Evolutionary conservation across 2,888 invertebrate species (phyloP), one percentile per base, ranked within the genome.

Genomic region (Temnothorax unifasciatus): DNA sequence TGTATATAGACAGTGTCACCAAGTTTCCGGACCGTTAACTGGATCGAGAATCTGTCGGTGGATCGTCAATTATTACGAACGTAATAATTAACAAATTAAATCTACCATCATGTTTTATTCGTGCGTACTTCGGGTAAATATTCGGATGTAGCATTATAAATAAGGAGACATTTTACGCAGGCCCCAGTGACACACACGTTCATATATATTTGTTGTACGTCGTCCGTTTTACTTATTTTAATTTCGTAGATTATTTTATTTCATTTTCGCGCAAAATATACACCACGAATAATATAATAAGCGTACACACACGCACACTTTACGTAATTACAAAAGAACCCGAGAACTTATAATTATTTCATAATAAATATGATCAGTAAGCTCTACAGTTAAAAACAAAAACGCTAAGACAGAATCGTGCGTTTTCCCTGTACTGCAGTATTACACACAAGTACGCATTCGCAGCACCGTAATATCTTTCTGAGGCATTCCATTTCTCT

Each of bases 91-190:
- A 50, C 13, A 13, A 69, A 79, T 69, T 69, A 59, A 47, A 38
- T 44, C 66, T 57, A 47, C 15, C 47, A 13, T 21, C 34, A 81
- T 81, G 79, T 81, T 81, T 61, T 81, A 71, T 21, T 50, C 79
- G 59, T 81, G n/a, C 25, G 61, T 81, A 61, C n/a, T n/a, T 59
- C 79, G 57, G 71, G 79, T 81, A 71, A 81, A 71, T 71, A 59
- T 79, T 59, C 8, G 47, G 18, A 54, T 54, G 41, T 54, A 18
- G 54, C 8, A 13, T 77, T 15, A 59, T 4, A 11, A 66, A 29
- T 68, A 79, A 59, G 15, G 44, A 54, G 41, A 76, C 25, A 47
- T 9, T 63, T 61, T n/a, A 21, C 6, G 77, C 44, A 34, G 4
- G 29, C 13, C n/a, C 15, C 34, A 47, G 21, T 21, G 69, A 59